phyloP scores from a whole-genome alignment of 2,888 invertebrate genomes.

The Volucella zonaria region DNA sequence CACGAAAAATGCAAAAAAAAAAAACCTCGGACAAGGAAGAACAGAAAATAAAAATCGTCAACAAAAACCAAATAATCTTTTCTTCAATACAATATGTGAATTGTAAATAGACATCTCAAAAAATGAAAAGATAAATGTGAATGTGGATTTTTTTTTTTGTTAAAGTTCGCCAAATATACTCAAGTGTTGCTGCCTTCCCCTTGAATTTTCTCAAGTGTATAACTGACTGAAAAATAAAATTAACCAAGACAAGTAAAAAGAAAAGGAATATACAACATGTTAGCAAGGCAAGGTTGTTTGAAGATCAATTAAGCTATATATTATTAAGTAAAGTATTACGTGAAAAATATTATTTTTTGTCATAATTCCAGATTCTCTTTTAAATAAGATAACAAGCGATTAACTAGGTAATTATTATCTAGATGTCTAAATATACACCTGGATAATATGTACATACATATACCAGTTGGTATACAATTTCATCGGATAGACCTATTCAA shows the following conservation, averaged over 20 bases:
- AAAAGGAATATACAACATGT: conserved; percentile 16
- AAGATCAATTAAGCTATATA: conserved; percentile 61
- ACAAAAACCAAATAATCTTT: conserved; percentile 36
- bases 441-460: conserved; percentile 33
- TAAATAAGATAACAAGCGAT: conserved; percentile 27
- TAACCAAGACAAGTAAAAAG: neutral
- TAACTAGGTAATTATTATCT: conserved; percentile 24
- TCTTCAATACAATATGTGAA: conserved; percentile 44
- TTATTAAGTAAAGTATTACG: conserved; percentile 29
- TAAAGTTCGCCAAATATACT: conserved; percentile 48
- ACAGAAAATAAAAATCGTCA: conserved; percentile 12
- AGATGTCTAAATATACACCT: conserved; percentile 58
- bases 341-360: conserved; percentile 23
- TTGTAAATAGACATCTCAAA: conserved; percentile 58
- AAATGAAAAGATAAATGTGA: conserved; percentile 56
- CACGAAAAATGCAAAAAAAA: conserved; percentile 39
- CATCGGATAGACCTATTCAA: conserved; percentile 44
- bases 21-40: neutral
- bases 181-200: conserved; percentile 32
- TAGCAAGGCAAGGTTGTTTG: conserved; percentile 50
- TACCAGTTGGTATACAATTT: conserved; percentile 15
- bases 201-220: conserved; percentile 31
- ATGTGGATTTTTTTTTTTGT: conserved; percentile 14
- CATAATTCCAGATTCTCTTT: conserved; percentile 48
- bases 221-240: conserved; percentile 21